Evolutionary conservation across 2,888 invertebrate species (phyloP).

Genomic region (Catocala sponsa): DNA sequence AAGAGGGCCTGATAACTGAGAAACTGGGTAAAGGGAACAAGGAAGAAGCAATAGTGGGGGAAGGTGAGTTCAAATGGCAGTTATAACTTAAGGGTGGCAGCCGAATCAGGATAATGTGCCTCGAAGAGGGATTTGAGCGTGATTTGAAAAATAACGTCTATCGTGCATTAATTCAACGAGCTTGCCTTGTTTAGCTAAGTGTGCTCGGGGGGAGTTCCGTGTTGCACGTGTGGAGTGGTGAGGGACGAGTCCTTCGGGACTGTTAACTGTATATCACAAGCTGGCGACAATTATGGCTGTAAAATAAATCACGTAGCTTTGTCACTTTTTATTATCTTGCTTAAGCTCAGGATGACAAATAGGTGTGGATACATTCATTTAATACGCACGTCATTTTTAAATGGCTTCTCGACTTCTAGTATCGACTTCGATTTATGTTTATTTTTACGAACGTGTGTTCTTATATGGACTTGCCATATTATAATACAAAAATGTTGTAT

Average conservation of each 20-base stretch:
- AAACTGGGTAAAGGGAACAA: not conserved
- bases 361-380: too few species aligned
- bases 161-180: slow-evolving; percentile 29
- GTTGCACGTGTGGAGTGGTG: not conserved
- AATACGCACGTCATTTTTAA: too few species aligned
- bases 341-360: too few species aligned
- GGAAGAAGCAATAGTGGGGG: not conserved
- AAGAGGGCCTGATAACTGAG: slow-evolving; percentile 29
- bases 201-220: not conserved
- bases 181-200: slow-evolving; percentile 11
- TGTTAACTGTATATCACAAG: not conserved
- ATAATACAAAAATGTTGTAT: too few species aligned
- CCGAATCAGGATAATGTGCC: slow-evolving; percentile 18
- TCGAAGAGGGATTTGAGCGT: slow-evolving; percentile 13
- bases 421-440: too few species aligned
- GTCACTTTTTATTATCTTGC: too few species aligned
- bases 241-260: not conserved
- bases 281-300: too few species aligned
- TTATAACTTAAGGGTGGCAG: slow-evolving; percentile 27
- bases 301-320: too few species aligned
- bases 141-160: slow-evolving; percentile 28
- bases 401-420: too few species aligned
- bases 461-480: too few species aligned
- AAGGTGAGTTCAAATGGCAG: slow-evolving; percentile 13
- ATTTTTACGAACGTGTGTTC: too few species aligned